These are phyloP conservation scores for Stegophylla sp. DNA, from an alignment of 2,888 invertebrate species.

Conservation along the genomic window DNA sequence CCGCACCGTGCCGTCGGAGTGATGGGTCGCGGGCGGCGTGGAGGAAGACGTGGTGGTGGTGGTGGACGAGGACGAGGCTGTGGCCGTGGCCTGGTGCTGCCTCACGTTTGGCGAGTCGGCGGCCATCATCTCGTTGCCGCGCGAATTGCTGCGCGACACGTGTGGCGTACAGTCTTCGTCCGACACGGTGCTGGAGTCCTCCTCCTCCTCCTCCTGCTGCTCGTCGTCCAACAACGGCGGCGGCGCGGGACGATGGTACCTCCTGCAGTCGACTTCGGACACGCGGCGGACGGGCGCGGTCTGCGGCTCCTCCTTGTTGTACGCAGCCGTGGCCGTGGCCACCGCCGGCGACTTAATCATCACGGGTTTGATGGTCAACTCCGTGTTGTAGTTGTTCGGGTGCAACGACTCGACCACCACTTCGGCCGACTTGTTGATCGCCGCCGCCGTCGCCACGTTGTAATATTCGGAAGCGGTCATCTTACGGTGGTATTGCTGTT, in stretches of 20 bases:
- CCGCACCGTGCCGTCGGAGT: constrained; percentile 67
- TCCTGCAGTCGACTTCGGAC: constrained; percentile 58
- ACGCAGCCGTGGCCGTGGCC: constrained; percentile 17
- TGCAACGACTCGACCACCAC: constrained; percentile 51
- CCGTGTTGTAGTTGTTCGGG: constrained; percentile 58
- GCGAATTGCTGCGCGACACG: constrained; percentile 66
- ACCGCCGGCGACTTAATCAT: neutral
- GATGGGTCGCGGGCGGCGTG: constrained; percentile 73
- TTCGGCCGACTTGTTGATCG: constrained; percentile 44
- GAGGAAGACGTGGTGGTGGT: constrained; percentile 69
- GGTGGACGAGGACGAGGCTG: constrained; percentile 65
- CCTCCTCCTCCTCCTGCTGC: constrained; percentile 62
- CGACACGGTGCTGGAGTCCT: constrained; percentile 66
- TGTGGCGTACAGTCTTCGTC: constrained; percentile 67
- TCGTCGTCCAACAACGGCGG: constrained; percentile 53
- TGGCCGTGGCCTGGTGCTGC: constrained; percentile 71
- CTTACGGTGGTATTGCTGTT: constrained; percentile 31
- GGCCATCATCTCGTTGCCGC: constrained; percentile 65
- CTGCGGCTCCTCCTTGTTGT: constrained; percentile 55
- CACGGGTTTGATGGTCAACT: constrained; percentile 58
- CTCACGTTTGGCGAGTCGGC: constrained; percentile 65
- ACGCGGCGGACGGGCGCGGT: constrained; percentile 59
- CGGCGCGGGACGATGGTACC: constrained; percentile 23
- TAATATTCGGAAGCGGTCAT: constrained; percentile 38
- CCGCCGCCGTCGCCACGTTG: neutral